Evolutionary conservation across 2,113 vertebrate species (phyloP), one percentile per base, ranked within the genome.

Genomic region (Neofelis nebulosa): DNA sequence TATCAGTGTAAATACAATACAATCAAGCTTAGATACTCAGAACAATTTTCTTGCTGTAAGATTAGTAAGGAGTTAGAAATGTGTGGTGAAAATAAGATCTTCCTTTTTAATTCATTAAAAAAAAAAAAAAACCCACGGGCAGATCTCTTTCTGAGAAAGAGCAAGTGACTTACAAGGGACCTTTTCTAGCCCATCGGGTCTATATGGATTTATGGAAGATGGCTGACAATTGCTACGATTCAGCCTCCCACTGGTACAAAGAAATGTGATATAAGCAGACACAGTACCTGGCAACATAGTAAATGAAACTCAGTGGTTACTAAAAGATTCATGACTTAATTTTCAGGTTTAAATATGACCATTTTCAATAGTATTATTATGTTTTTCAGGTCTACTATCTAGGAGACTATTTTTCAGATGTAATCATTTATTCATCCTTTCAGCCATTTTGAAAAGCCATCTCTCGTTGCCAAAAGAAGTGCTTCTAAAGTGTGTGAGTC

Each of bases 281-380:
- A 36, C 2, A 11, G 61, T 23, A 38, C 11, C 68, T 74, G 52
- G 84, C 45, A 71, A 65, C n/a, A n/a, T 63, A 5, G 18, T 79
- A 14, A 48, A 88, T 14, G 69, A 84, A 94, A 61, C 74, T 57
- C 82, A 36, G 10, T 38, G 74, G 33, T 57, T 92, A 69, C 63
- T 69, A 74, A 73, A 83, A 74, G 19, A 63, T 73, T 73, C 21
- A 25, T 89, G 90, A 19, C 25, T 95, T 96, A 91, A 88, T 71
- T 89, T 83, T 61, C 36, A 82, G 38, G 52, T 92, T 93, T 94
- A 84, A 87, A 94, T 92, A 87, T 31, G 63, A 85, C 31, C n/a
- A 57, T 85, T 88, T 95, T 45, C 29, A 83, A 45, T 45, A 66
- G 33, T 33, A 63, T n/a, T 36, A 38, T 78, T 73, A 71, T 55